These are phyloP conservation scores for Melieria omissa DNA, from an alignment of 2,888 invertebrate species.

Conservation along the genomic window DNA sequence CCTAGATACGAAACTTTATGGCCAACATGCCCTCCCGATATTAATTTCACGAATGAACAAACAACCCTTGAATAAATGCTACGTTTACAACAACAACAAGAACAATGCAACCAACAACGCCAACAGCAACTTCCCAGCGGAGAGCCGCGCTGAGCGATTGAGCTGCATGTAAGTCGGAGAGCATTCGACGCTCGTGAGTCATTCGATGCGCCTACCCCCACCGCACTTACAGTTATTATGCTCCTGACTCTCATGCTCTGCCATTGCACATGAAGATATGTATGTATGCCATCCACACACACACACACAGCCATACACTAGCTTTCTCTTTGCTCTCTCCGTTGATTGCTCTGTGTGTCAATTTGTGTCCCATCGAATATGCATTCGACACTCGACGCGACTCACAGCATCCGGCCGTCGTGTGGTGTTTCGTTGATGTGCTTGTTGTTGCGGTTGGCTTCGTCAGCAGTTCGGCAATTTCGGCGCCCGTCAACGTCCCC, in stretches of 20 bases:
- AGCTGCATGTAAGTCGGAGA: not conserved
- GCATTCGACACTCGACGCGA: not conserved
- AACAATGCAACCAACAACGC: no score
- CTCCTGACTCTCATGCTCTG: no score
- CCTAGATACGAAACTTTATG: constrained; percentile 31
- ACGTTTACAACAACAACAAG: no score
- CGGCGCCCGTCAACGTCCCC: no score
- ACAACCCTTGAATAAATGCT: constrained; percentile 19
- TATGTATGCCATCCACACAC: no score
- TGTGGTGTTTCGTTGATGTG: no score
- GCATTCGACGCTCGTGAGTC: not conserved
- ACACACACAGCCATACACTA: not conserved
- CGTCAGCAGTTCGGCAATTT: no score
- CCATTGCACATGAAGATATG: no score
- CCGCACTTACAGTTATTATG: no score
- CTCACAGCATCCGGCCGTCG: not conserved
- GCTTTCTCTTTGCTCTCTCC: not conserved
- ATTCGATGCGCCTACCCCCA: not conserved
- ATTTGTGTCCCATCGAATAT: not conserved
- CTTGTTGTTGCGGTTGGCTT: no score
- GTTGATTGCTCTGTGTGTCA: not conserved
- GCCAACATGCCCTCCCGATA: constrained; percentile 36
- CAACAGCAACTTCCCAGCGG: not conserved
- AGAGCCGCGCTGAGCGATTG: not conserved
- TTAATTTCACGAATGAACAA: constrained; percentile 36